Conservation (phyloP, 2,113 vertebrate species). For the Scopus umbretta region DNA sequence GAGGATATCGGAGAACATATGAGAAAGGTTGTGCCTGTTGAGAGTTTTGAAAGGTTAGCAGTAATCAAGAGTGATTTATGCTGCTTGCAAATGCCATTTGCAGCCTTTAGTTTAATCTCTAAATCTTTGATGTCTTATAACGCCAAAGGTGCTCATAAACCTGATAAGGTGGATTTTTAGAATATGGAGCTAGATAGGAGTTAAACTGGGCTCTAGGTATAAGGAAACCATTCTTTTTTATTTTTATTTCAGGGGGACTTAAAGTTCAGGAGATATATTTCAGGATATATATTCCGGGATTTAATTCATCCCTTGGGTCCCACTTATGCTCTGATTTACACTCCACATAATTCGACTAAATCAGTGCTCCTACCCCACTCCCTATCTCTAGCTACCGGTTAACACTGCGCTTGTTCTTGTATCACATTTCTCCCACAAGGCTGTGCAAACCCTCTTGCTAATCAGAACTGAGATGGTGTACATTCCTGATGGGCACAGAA, state of each 20-base stretch:
- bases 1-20: background rate
- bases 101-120: background rate
- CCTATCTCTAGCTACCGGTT: background rate
- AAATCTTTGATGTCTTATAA: background rate
- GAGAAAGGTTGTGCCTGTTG: background rate
- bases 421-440: background rate
- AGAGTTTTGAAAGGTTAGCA: background rate
- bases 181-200: background rate
- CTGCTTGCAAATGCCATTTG: background rate
- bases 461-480: background rate
- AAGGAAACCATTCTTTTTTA: background rate
- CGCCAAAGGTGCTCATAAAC: background rate
- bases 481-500: background rate
- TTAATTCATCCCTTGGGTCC: background rate
- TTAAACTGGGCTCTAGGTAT: background rate
- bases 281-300: background rate
- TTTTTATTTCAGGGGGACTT: background rate
- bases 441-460: background rate
- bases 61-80: background rate
- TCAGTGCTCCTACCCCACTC: background rate
- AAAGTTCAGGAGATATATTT: background rate
- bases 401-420: background rate
- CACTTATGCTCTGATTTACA: background rate
- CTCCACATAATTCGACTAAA: background rate
- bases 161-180: background rate